Evolutionary conservation across 2,797 vertebrate genomes (phyloP).

Genomic region (Anolis apletophallus): DNA sequence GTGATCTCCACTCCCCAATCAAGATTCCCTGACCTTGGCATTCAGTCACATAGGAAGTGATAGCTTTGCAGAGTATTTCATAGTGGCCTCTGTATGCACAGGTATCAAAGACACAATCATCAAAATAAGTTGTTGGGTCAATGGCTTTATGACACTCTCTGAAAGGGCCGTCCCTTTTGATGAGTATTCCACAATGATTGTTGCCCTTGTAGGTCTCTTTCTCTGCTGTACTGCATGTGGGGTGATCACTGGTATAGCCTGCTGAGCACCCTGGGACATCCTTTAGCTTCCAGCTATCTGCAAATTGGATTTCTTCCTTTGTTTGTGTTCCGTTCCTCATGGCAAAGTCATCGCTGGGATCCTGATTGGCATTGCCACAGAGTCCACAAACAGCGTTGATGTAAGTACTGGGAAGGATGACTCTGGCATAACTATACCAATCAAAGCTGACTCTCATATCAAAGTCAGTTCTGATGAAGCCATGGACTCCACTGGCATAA

Average conservation of each 20-base stretch:
- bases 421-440: conserved; percentile 67
- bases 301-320: conserved; percentile 60
- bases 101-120: conserved; percentile 82
- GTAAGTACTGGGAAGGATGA: conserved; percentile 54
- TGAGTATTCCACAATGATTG: conserved; percentile 76
- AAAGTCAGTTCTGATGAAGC: conserved; percentile 51
- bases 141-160: conserved; percentile 73
- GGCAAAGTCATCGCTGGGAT: conserved; percentile 49
- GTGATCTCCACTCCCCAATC: conserved; percentile 77
- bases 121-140: conserved; percentile 72
- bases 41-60: conserved; percentile 73
- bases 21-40: conserved; percentile 74
- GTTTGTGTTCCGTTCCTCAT: conserved; percentile 42
- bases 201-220: conserved; percentile 48
- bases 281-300: conserved; percentile 79
- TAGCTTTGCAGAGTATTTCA: conserved; percentile 76
- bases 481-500: conserved; percentile 55
- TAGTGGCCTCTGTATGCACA: conserved; percentile 79
- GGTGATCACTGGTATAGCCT: conserved; percentile 73
- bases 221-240: conserved; percentile 47
- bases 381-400: conserved; percentile 59
- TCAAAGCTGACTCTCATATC: conserved; percentile 61
- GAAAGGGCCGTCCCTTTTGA: conserved; percentile 73
- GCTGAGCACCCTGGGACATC: conserved; percentile 76
- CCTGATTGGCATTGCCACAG: conserved; percentile 64